Percentiles rank a stretch among this genome's conserved stretches.
These are phyloP conservation scores for Falco punctatus DNA, from an alignment of 2,113 vertebrate genomes.

Conservation along the genomic window DNA sequence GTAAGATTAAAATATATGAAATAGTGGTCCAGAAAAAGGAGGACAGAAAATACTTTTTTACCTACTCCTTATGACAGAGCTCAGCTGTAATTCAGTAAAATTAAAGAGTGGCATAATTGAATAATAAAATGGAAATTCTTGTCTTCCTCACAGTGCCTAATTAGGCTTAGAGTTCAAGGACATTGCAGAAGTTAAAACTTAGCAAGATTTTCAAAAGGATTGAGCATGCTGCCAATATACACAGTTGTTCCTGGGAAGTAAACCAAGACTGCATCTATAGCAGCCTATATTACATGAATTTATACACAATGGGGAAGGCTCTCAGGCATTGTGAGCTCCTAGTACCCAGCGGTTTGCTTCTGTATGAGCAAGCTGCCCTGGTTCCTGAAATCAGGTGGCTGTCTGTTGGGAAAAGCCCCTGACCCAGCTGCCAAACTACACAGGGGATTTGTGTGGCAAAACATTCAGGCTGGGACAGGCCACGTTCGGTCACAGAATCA, in stretches of 20 bases:
- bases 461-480: accelerated
- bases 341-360: background rate
- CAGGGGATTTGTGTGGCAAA: accelerated
- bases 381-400: background rate
- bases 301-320: background rate
- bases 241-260: background rate
- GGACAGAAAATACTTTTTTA: accelerated
- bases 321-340: accelerated
- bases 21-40: background rate
- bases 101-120: background rate
- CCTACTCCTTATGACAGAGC: background rate
- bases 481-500: accelerated
- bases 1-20: background rate
- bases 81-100: background rate
- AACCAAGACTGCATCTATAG: accelerated
- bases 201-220: background rate
- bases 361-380: background rate
- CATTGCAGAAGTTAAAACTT: background rate
- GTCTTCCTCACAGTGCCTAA: background rate
- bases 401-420: background rate
- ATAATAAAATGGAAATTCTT: background rate
- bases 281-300: background rate
- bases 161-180: background rate
- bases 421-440: background rate
- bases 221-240: background rate